Conservation (phyloP, 2,113 vertebrate genomes). For the Menidia beryllina region DNA sequence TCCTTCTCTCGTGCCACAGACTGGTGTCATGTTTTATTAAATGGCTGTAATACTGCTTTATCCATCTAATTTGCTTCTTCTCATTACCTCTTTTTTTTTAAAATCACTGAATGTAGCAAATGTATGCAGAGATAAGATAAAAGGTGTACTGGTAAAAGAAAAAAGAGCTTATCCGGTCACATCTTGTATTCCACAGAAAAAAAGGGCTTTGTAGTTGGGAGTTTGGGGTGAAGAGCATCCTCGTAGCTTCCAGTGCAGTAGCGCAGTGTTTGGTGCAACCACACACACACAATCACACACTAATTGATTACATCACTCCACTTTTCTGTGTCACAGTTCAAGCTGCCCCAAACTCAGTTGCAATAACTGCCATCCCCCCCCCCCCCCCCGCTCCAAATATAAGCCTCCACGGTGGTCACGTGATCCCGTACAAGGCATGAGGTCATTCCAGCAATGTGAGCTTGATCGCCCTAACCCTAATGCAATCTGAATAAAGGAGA, state of each 20-base stretch:
- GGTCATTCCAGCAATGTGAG: slow-evolving; percentile 66
- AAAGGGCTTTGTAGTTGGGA: neutral
- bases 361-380: no score
- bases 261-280: slow-evolving; percentile 22
- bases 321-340: slow-evolving; percentile 33
- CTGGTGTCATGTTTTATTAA: slow-evolving; percentile 27
- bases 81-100: slow-evolving; percentile 13
- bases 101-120: slow-evolving; percentile 6
- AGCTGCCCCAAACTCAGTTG: neutral
- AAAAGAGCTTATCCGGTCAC: neutral
- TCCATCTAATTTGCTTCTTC: slow-evolving; percentile 24
- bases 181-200: neutral
- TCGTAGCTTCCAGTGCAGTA: slow-evolving; percentile 13
- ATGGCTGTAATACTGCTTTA: slow-evolving; percentile 15
- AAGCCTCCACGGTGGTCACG: slow-evolving; percentile 54
- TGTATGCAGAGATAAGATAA: no score
- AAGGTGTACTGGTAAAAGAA: neutral
- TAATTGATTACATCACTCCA: slow-evolving; percentile 56
- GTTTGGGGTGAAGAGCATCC: slow-evolving; percentile 4
- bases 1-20: neutral
- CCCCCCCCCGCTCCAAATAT: no score
- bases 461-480: slow-evolving; percentile 62
- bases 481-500: slow-evolving; percentile 71
- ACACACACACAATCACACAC: slow-evolving; percentile 15
- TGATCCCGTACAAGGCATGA: slow-evolving; percentile 64